Evolutionary conservation across 2,888 invertebrate species (phyloP).

Genomic region (Coleophora flavipennella): DNA sequence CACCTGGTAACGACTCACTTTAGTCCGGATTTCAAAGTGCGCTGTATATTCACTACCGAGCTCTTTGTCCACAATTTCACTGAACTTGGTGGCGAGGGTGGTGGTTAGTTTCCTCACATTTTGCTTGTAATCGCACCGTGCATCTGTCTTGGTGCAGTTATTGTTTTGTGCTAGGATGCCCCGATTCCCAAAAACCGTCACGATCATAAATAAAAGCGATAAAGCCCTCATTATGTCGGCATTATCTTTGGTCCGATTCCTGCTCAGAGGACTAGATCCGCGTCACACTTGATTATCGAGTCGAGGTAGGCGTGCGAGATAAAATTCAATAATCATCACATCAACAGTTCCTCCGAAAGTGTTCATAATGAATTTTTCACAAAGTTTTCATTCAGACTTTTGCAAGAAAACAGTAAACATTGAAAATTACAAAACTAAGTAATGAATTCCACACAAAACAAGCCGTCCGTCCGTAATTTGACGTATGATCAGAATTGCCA

Average conservation of each 20-base stretch:
- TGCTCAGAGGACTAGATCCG: too few relatives aligned
- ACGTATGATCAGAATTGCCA: not conserved
- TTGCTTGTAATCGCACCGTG: slow-evolving; percentile 48
- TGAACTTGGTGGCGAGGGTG: slow-evolving; percentile 46
- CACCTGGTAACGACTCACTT: slow-evolving; percentile 44
- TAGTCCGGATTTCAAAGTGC: slow-evolving; percentile 51
- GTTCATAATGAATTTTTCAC: not conserved
- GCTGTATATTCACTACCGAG: slow-evolving; percentile 54
- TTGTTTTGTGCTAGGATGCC: slow-evolving; percentile 44
- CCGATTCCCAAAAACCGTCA: slow-evolving; percentile 30
- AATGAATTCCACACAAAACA: slow-evolving; percentile 1
- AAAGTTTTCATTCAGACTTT: slow-evolving; percentile 4
- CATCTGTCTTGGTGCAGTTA: slow-evolving; percentile 47
- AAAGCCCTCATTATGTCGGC: slow-evolving; percentile 57
- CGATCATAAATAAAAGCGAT: slow-evolving; percentile 47
- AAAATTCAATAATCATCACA: slow-evolving; percentile 1
- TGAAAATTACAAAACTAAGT: slow-evolving; percentile 3
- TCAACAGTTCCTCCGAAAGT: slow-evolving; percentile 2
- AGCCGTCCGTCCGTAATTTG: not conserved
- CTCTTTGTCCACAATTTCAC: slow-evolving; percentile 53
- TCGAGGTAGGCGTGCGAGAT: slow-evolving; percentile 4
- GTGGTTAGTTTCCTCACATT: slow-evolving; percentile 49
- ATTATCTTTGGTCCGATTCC: slow-evolving; percentile 45
- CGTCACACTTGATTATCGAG: slow-evolving; percentile 19
- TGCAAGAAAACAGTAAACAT: too few relatives aligned